Evolutionary conservation across 2,113 vertebrate species (phyloP).

Genomic region (Cyanocitta stelleri): DNA sequence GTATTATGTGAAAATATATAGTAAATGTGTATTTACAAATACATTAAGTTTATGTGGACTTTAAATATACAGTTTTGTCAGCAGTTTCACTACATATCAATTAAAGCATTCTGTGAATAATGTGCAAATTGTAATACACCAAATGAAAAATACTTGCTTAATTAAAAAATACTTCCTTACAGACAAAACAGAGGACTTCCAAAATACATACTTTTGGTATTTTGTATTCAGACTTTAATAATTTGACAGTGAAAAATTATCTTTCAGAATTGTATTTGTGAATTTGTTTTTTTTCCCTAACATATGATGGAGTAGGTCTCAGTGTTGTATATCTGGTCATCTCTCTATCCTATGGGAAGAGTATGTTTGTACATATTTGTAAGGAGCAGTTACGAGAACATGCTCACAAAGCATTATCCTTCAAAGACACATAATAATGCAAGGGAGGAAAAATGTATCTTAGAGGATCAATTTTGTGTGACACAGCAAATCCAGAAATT

Average conservation of each 20-base stretch:
- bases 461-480: background rate
- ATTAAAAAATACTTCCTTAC: background rate
- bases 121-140: background rate
- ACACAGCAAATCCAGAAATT: background rate
- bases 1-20: background rate
- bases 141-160: background rate
- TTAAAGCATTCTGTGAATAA: background rate
- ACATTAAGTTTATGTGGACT: background rate
- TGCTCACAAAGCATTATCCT: background rate
- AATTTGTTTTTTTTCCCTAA: background rate
- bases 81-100: background rate
- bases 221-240: background rate
- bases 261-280: background rate
- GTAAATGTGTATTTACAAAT: background rate
- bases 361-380: background rate
- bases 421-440: fast-evolving
- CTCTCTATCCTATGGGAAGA: background rate
- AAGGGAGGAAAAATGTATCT: background rate
- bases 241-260: background rate
- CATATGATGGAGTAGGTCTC: background rate
- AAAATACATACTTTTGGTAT: background rate
- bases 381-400: background rate
- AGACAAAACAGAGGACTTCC: background rate
- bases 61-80: background rate
- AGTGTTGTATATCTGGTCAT: background rate